These are phyloP conservation scores for Actenoides lindsayi DNA, from an alignment of 2,113 vertebrate genomes.

Conservation along the genomic window DNA sequence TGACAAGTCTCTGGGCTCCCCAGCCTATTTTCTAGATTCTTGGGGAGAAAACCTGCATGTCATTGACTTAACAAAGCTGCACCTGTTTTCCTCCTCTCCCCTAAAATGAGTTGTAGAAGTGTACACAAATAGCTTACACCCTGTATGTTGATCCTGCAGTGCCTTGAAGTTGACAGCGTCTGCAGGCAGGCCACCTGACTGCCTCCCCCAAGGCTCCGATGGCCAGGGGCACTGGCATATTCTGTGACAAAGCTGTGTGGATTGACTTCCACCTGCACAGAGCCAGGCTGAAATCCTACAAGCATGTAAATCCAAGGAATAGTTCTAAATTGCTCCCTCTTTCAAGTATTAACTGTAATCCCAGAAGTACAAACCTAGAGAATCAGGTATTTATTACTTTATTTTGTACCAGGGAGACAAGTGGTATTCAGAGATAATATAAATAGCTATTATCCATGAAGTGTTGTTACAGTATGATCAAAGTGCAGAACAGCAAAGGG, in stretches of 20 bases:
- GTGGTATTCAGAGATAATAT: background rate
- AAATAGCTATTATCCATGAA: background rate
- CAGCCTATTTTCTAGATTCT: background rate
- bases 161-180: rapidly evolving
- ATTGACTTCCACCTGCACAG: background rate
- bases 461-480: slow-evolving; percentile 2
- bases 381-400: background rate
- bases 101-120: background rate
- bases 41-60: background rate
- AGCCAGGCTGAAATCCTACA: background rate
- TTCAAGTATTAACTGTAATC: background rate
- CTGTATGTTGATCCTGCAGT: background rate
- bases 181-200: background rate
- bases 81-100: background rate
- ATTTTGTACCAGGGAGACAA: background rate
- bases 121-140: background rate
- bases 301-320: background rate
- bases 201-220: background rate
- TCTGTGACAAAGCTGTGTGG: rapidly evolving
- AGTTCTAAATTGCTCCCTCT: background rate
- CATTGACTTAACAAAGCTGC: rapidly evolving
- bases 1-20: background rate
- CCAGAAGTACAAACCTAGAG: background rate
- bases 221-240: background rate
- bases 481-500: slow-evolving; percentile 48